A percentile compares a stretch with the other conserved stretches of the same genome.
phyloP scores from a whole-genome alignment of 2,797 vertebrate species.

The Jordanella pulchra region DNA sequence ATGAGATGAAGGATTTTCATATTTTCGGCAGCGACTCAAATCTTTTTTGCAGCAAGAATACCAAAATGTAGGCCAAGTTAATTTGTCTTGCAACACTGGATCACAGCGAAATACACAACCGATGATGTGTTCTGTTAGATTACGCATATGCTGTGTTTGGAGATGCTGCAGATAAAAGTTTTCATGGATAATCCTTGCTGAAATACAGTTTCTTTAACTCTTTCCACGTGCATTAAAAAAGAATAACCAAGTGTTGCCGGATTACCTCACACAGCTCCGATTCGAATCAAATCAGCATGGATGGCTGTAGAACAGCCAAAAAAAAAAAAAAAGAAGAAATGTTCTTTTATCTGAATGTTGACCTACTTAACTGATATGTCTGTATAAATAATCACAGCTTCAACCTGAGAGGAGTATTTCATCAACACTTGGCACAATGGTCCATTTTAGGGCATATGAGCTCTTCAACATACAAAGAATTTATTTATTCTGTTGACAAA shows the following conservation, averaged over 20 bases:
- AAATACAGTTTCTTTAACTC: conserved; percentile 1
- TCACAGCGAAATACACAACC: conserved; percentile 14
- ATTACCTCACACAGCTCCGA: conserved; percentile 24
- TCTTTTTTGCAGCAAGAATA: conserved; percentile 38
- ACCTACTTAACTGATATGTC: conserved; percentile 57
- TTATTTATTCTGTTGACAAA: conserved; percentile 25
- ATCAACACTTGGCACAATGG: conserved; percentile 20
- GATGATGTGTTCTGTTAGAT: background rate
- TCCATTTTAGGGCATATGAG: conserved; percentile 18
- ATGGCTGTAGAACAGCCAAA: conserved; percentile 43
- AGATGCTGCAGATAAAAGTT: background rate
- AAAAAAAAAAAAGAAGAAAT: conserved; percentile 46
- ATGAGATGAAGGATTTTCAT: conserved; percentile 43
- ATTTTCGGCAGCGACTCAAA: conserved; percentile 43
- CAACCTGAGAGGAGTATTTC: conserved; percentile 38
- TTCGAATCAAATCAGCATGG: conserved; percentile 45
- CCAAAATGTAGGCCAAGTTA: conserved; percentile 48
- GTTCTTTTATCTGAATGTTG: conserved; percentile 44
- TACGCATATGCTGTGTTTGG: background rate
- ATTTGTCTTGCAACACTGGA: conserved; percentile 29
- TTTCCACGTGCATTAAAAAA: conserved; percentile 24
- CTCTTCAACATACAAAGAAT: conserved; percentile 20
- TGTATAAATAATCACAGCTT: conserved; percentile 50
- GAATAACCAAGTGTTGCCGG: conserved; percentile 23
- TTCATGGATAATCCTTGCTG: background rate